These are phyloP conservation scores for Plectropomus leopardus DNA, from an alignment of 2,113 vertebrate species.

Conservation along the genomic window DNA sequence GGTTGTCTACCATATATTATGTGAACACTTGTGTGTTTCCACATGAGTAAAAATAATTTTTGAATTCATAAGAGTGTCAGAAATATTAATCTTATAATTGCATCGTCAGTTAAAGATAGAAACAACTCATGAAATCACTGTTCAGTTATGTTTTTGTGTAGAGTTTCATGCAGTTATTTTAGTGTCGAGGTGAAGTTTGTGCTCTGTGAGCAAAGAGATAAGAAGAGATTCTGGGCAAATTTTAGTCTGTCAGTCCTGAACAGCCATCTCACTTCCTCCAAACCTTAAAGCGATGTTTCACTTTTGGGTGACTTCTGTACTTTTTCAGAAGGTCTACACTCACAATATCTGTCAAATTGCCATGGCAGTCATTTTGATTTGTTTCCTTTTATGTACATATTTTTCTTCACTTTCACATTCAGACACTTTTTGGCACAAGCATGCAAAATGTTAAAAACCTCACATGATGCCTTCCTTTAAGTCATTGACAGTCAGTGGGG, in stretches of 20 bases:
- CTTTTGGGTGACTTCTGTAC: constrained; percentile 23
- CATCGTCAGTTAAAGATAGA: not conserved
- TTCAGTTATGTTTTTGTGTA: not conserved
- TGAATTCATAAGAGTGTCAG: not conserved
- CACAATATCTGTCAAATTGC: not conserved
- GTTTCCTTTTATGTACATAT: not conserved
- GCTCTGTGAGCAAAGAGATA: not conserved
- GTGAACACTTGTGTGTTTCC: too few relatives aligned
- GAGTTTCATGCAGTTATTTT: not conserved
- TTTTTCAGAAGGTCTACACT: constrained; percentile 3
- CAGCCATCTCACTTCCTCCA: not conserved
- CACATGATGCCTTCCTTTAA: not conserved
- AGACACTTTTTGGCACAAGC: not conserved
- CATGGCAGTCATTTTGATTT: not conserved
- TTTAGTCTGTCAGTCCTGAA: constrained; percentile 26
- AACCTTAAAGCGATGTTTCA: constrained; percentile 29
- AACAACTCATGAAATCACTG: not conserved
- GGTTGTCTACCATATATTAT: too few relatives aligned
- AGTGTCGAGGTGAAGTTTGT: not conserved
- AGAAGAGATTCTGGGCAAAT: constrained; percentile 22
- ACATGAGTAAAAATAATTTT: not conserved
- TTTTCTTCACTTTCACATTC: not conserved
- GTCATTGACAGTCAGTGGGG: not conserved
- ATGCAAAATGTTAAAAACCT: not conserved
- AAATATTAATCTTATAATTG: not conserved